Conservation (phyloP, 2,888 invertebrate species). For the Ditula angustiorana region DNA sequence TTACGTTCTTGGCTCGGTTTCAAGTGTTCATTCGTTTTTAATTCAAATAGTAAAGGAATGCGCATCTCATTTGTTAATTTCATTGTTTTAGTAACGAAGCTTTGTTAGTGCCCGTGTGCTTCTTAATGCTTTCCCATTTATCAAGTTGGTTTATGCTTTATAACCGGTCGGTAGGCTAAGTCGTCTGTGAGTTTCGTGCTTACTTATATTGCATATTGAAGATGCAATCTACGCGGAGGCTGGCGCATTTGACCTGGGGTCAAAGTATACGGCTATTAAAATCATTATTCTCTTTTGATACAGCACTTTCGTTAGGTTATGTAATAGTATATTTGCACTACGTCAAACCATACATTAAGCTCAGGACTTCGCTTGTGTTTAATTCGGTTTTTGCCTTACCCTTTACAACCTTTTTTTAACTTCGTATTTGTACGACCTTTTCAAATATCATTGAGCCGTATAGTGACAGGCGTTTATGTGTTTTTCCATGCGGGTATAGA, state of each 20-base stretch:
- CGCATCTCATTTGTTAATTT: constrained; percentile 22
- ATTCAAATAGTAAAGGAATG: constrained; percentile 26
- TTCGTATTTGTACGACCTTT: background rate
- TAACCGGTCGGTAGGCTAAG: constrained; percentile 61
- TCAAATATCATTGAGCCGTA: background rate
- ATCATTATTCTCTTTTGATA: constrained; percentile 22
- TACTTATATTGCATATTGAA: constrained; percentile 58
- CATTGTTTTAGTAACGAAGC: constrained; percentile 32
- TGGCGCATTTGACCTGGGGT: constrained; percentile 68
- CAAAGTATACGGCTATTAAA: constrained; percentile 56
- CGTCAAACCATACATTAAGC: background rate
- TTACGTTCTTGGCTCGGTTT: constrained; percentile 68
- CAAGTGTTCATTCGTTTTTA: constrained; percentile 27
- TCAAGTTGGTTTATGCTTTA: constrained; percentile 40
- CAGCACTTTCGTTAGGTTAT: background rate
- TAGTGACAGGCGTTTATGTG: background rate
- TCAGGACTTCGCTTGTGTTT: background rate
- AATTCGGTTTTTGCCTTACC: too few relatives aligned
- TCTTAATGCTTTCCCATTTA: constrained; percentile 20
- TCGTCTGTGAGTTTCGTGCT: constrained; percentile 53
- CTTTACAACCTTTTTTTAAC: background rate
- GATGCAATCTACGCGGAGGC: constrained; percentile 64
- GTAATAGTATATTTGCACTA: constrained; percentile 6
- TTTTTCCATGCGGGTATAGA: too few relatives aligned
- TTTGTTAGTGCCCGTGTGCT: constrained; percentile 13